These are phyloP conservation scores for Gopherus evgoodei DNA, from an alignment of 2,113 vertebrate genomes.

Conservation along the genomic window DNA sequence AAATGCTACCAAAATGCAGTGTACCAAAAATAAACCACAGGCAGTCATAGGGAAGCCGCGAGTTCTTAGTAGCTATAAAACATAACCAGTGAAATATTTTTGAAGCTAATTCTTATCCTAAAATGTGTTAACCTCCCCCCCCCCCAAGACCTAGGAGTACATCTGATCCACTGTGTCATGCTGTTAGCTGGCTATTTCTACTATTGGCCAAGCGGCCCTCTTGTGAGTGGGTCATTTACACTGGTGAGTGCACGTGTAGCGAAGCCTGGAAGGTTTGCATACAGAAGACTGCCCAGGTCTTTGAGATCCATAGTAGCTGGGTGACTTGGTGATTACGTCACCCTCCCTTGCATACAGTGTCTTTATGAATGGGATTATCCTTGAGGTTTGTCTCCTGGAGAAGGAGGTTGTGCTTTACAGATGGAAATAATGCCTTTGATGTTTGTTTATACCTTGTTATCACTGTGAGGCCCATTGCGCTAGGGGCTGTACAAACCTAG, in stretches of 20 bases:
- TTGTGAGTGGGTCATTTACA: not conserved
- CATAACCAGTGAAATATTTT: not conserved
- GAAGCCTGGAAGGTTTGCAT: not conserved
- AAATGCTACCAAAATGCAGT: not conserved
- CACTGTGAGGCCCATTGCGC: not conserved
- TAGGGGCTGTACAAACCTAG: rapidly evolving
- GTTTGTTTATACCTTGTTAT: not conserved
- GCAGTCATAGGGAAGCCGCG: slow-evolving; percentile 16
- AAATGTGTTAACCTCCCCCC: not conserved
- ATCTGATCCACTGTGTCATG: rapidly evolving
- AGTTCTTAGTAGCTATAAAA: not conserved
- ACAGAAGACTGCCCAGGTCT: not conserved
- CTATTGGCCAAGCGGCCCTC: not conserved
- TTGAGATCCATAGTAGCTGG: not conserved
- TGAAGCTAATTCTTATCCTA: not conserved
- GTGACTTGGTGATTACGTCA: not conserved
- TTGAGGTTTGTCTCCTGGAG: not conserved
- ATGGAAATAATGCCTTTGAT: not conserved
- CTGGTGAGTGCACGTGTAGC: not conserved
- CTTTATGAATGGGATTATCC: no score
- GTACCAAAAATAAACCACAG: not conserved
- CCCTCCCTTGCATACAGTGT: not conserved
- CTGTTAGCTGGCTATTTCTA: not conserved
- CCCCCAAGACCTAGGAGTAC: not conserved
- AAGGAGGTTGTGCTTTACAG: no score